Evolutionary conservation across 1,140 invertebrate genomes (phyloP).

Genomic region (Antheraea mylitta): DNA sequence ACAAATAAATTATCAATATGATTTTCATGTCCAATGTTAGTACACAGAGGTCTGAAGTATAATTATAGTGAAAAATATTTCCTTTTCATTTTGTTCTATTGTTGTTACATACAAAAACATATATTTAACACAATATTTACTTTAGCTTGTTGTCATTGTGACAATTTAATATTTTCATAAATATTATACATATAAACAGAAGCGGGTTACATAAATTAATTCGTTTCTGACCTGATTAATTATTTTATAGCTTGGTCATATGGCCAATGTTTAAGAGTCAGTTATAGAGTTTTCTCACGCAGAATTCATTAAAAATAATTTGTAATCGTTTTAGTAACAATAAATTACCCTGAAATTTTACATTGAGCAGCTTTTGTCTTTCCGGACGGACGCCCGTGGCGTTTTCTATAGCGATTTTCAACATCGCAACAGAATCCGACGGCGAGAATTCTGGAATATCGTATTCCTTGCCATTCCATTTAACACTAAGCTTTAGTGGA

Average conservation of each 20-base stretch:
- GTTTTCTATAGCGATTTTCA: conserved; percentile 90
- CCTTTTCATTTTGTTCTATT: too few species aligned
- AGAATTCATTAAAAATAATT: not conserved
- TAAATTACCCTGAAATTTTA: conserved; percentile 90
- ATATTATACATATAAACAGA: not conserved
- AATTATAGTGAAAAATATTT: too few species aligned
- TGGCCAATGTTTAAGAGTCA: too few species aligned
- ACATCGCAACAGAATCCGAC: conserved; percentile 86
- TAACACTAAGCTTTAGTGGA: conserved; percentile 83
- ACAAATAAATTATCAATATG: too few species aligned
- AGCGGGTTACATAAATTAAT: not conserved
- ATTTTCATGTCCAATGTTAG: too few species aligned
- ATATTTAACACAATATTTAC: too few species aligned
- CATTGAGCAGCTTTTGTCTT: conserved; percentile 95
- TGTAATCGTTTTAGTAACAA: conserved; percentile 1
- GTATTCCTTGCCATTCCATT: conserved; percentile 95
- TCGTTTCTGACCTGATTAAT: not conserved
- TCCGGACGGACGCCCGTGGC: conserved; percentile 91
- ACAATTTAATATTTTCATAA: too few species aligned
- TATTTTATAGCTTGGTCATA: too few species aligned
- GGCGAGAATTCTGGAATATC: conserved; percentile 83
- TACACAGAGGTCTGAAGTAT: too few species aligned
- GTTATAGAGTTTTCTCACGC: too few species aligned
- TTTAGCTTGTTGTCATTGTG: too few species aligned
- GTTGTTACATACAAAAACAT: too few species aligned